Evolutionary conservation across 2,113 vertebrate genomes (phyloP).

Genomic region (Calidris pugnax): DNA sequence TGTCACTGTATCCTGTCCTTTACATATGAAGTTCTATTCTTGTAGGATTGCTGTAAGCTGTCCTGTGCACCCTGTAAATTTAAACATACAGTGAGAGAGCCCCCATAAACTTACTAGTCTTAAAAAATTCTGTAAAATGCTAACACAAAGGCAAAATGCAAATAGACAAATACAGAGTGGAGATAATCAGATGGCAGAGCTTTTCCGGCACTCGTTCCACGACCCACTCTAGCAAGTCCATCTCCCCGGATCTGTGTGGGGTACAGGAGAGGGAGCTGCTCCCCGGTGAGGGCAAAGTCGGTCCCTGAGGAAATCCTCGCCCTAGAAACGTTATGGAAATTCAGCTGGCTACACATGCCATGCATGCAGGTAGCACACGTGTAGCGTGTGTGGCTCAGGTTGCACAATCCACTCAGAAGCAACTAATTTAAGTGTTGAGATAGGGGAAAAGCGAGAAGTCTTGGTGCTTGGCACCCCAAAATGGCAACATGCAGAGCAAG

Average conservation of each 20-base stretch:
- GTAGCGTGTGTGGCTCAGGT: background rate
- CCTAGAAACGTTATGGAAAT: background rate
- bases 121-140: background rate
- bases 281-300: background rate
- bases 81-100: background rate
- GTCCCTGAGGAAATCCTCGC: background rate
- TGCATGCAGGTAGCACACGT: fast-evolving
- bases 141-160: background rate
- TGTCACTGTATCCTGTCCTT: background rate
- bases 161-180: background rate
- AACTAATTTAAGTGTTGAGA: background rate
- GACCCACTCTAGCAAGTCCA: background rate
- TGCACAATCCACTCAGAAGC: background rate
- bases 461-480: background rate
- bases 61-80: background rate
- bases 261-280: background rate
- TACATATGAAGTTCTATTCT: background rate
- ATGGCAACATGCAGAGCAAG: background rate
- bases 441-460: background rate
- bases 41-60: background rate
- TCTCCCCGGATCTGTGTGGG: fast-evolving
- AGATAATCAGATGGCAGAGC: background rate
- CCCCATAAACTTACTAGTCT: background rate
- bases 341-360: background rate
- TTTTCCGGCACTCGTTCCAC: background rate